phyloP scores from a whole-genome alignment of 2,113 vertebrate species.

The Grantiella picta region DNA sequence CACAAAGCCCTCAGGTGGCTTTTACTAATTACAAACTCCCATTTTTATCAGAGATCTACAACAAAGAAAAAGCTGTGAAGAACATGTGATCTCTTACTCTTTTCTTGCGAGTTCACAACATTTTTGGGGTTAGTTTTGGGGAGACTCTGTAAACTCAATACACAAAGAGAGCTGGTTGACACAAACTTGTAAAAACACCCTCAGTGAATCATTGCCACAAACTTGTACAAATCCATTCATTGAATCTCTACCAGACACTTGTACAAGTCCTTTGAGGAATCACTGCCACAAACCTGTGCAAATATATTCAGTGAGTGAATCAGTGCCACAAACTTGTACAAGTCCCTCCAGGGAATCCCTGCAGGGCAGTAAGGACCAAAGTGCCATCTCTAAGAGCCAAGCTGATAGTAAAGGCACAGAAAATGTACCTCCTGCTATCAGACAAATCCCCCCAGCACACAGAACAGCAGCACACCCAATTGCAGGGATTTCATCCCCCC shows the following conservation, averaged over 20 bases:
- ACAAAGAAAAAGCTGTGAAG: background rate
- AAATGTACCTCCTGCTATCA: background rate
- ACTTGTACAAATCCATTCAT: background rate
- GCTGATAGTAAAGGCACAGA: background rate
- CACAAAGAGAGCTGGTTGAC: background rate
- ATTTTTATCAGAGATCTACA: background rate
- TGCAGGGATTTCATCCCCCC: background rate
- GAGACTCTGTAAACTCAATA: constrained; percentile 27
- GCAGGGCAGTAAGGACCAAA: background rate
- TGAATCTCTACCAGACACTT: background rate
- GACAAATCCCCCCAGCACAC: background rate
- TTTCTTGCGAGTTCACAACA: constrained; percentile 34
- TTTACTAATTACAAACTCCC: background rate
- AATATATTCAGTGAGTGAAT: too few relatives aligned
- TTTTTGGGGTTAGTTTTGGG: constrained; percentile 48
- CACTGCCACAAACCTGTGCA: background rate
- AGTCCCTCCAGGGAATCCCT: background rate
- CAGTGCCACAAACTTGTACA: background rate
- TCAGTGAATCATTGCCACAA: background rate
- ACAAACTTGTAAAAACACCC: background rate
- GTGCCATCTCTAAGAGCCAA: background rate
- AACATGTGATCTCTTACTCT: background rate
- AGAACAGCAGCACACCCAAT: background rate
- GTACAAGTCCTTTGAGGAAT: too few relatives aligned
- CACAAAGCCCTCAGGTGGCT: rapidly evolving